Evolutionary conservation across 2,113 vertebrate genomes (phyloP).

Genomic region (Lophius piscatorius): DNA sequence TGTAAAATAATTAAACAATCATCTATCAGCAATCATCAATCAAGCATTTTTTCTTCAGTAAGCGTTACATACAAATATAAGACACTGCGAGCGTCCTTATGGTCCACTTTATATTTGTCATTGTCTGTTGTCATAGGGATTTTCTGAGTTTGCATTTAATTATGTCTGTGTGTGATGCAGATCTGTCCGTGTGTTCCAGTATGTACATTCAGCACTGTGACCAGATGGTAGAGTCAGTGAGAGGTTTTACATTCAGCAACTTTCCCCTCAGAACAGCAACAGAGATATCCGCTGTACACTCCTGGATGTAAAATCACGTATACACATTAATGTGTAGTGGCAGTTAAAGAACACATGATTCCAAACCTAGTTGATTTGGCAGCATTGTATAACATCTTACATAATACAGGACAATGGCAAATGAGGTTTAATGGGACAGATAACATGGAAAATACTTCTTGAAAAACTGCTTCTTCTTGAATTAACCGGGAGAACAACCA

Average conservation of each 20-base stretch:
- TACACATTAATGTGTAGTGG: no score
- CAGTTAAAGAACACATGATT: background rate
- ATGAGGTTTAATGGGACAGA: background rate
- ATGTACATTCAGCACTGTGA: conserved; percentile 7
- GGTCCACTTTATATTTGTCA: conserved; percentile 17
- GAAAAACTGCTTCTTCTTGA: background rate
- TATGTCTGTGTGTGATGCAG: conserved; percentile 6
- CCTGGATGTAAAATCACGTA: background rate
- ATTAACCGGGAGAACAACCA: background rate
- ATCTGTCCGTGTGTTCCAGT: conserved; percentile 19
- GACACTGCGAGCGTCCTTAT: background rate
- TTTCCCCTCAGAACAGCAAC: conserved; percentile 16
- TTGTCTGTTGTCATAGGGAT: conserved; percentile 1
- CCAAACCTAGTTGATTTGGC: background rate
- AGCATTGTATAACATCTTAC: background rate
- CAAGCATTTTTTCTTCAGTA: conserved; percentile 2
- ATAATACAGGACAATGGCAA: no score
- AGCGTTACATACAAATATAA: conserved; percentile 7
- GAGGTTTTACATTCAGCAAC: conserved; percentile 39
- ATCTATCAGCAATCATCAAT: conserved; percentile 56
- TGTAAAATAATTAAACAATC: conserved; percentile 63
- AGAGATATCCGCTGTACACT: conserved; percentile 15
- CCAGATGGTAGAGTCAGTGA: conserved; percentile 57
- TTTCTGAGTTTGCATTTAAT: background rate
- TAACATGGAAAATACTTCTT: background rate